Conservation (phyloP, 2,797 vertebrate species). For the Enteromius argenteus region DNA sequence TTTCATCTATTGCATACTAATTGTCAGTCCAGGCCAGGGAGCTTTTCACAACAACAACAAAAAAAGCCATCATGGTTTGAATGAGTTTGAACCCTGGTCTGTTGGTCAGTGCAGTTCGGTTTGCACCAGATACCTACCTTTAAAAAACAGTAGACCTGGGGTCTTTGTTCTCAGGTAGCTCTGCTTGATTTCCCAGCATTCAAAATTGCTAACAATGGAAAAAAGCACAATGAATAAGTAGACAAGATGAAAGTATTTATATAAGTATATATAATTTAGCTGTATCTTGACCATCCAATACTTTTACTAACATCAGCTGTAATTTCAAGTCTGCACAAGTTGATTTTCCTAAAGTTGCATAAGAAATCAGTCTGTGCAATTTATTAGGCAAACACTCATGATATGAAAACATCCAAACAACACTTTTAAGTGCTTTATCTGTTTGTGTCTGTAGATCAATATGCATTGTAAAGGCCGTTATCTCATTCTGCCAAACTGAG, state of each 20-base stretch:
- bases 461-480: neutral
- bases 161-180: slow-evolving; percentile 68
- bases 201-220: slow-evolving; percentile 70
- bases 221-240: neutral
- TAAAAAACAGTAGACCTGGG: slow-evolving; percentile 67
- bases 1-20: neutral
- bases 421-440: neutral
- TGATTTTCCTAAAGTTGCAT: neutral
- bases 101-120: neutral
- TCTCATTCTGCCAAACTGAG: neutral
- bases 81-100: neutral
- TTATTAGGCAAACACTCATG: neutral
- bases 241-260: neutral
- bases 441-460: neutral
- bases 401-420: neutral
- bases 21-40: neutral
- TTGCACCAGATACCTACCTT: slow-evolving; percentile 64
- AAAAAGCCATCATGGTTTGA: neutral
- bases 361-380: neutral
- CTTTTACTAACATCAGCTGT: slow-evolving; percentile 5
- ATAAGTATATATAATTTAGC: neutral
- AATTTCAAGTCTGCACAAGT: neutral
- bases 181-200: slow-evolving; percentile 81
- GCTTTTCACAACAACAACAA: neutral
- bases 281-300: neutral